Conservation (phyloP, 2,888 invertebrate species). For the Platycnemis pennipes region DNA sequence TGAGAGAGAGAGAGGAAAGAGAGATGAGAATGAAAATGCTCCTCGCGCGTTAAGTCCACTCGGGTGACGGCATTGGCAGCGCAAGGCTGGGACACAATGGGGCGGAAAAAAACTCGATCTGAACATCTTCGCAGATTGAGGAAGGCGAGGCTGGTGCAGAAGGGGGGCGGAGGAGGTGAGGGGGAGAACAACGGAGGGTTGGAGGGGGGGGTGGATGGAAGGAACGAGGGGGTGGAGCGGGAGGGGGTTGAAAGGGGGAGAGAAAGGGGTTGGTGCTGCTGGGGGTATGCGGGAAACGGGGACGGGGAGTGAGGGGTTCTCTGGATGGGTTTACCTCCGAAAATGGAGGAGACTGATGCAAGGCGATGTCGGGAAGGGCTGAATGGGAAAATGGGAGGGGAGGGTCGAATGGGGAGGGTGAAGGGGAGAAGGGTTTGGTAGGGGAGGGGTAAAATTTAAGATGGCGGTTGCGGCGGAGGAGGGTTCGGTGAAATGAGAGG, state of each 20-base stretch:
- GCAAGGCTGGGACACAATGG: slow-evolving; percentile 19
- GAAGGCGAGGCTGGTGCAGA: not conserved
- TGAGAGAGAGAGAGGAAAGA: not conserved
- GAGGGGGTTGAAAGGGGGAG: not conserved
- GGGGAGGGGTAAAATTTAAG: not conserved
- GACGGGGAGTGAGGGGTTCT: too few relatives aligned
- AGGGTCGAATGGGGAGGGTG: too few relatives aligned
- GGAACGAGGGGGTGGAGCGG: not conserved
- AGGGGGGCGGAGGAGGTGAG: too few relatives aligned
- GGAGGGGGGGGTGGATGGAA: not conserved
- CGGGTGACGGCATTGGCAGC: not conserved
- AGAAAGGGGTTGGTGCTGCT: too few relatives aligned
- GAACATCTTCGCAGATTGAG: slow-evolving; percentile 39
- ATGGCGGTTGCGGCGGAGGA: not conserved
- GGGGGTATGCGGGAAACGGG: too few relatives aligned
- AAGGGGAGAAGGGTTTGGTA: too few relatives aligned
- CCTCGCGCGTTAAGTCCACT: slow-evolving; percentile 36
- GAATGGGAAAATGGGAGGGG: too few relatives aligned
- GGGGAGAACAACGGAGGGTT: not conserved
- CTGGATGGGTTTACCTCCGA: too few relatives aligned
- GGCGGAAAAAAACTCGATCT: not conserved
- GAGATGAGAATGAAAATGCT: not conserved
- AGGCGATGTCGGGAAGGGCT: too few relatives aligned
- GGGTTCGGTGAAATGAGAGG: not conserved
- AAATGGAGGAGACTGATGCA: too few relatives aligned